phyloP scores from a whole-genome alignment of 2,797 vertebrate species.

The Malurus leucopterus region DNA sequence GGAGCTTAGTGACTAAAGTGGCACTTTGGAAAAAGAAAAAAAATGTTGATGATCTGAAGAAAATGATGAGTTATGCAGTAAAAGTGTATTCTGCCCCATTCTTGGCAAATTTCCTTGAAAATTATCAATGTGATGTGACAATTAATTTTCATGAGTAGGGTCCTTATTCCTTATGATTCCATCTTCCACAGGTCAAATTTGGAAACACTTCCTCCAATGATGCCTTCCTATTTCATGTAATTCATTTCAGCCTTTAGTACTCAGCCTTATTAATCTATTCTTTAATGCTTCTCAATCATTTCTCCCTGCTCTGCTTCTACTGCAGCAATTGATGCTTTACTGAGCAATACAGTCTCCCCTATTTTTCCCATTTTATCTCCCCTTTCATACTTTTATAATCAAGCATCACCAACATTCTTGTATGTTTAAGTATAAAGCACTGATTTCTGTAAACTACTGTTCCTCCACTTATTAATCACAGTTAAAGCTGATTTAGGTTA shows the following conservation, averaged over 20 bases:
- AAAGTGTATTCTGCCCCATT: constrained; percentile 35
- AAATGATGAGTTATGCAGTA: constrained; percentile 33
- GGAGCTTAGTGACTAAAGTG: not conserved
- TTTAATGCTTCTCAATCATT: constrained; percentile 65
- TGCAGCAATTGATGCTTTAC: constrained; percentile 19
- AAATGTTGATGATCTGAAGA: constrained; percentile 31
- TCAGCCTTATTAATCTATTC: constrained; percentile 63
- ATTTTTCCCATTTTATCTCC: constrained; percentile 31
- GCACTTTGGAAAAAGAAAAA: not conserved
- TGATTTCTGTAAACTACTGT: not conserved
- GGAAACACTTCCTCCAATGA: constrained; percentile 56
- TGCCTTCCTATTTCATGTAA: constrained; percentile 60
- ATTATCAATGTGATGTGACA: constrained; percentile 44
- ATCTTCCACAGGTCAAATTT: constrained; percentile 56
- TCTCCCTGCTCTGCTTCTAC: constrained; percentile 17
- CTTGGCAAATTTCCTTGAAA: constrained; percentile 59
- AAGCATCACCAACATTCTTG: constrained; percentile 12
- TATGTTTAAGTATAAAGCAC: not conserved
- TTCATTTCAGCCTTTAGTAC: constrained; percentile 59
- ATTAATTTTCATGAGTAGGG: constrained; percentile 57
- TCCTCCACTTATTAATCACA: not conserved
- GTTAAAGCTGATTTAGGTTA: not conserved
- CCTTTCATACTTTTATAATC: not conserved
- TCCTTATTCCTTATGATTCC: constrained; percentile 54
- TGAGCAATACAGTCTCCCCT: not conserved